Percentiles rank a stretch among this genome's conserved stretches.
Evolutionary conservation across 2,797 vertebrate genomes (phyloP).

Genomic region (Schizopygopsis pylzovi): DNA sequence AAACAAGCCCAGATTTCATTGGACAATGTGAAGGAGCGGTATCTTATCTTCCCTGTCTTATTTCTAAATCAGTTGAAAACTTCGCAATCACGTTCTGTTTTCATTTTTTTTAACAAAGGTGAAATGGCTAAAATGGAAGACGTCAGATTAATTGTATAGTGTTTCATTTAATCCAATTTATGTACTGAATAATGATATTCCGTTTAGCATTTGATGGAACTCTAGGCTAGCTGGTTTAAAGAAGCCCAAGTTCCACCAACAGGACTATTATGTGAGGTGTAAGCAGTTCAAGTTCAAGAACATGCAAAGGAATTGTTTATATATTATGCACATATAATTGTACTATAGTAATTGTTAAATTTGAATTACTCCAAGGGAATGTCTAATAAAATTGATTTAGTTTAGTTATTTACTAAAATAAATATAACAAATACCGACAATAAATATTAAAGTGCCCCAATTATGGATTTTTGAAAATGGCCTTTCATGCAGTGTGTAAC

Average conservation of each 20-base stretch:
- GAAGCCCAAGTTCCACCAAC: neutral
- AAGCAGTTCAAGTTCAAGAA: neutral
- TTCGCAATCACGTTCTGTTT: neutral
- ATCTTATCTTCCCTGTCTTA: neutral
- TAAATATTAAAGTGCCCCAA: neutral
- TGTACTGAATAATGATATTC: neutral
- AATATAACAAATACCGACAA: neutral
- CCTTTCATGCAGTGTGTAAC: too few relatives aligned
- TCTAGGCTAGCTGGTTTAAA: neutral
- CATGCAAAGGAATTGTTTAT: neutral
- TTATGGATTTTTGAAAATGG: too few relatives aligned
- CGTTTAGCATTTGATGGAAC: neutral
- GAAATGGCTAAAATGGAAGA: neutral
- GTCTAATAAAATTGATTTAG: neutral
- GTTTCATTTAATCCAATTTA: neutral
- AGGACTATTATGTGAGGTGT: neutral
- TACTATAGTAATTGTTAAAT: neutral
- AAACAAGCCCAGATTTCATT: neutral
- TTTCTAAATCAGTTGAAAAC: neutral
- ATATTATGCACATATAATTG: neutral
- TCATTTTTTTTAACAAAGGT: neutral
- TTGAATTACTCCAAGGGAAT: neutral
- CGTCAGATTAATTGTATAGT: neutral
- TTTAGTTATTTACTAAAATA: neutral
- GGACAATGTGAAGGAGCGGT: neutral